Percentiles rank a stretch among this genome's conserved stretches.
Conservation (phyloP, 2,888 invertebrate genomes). For the Diploptera punctata region DNA sequence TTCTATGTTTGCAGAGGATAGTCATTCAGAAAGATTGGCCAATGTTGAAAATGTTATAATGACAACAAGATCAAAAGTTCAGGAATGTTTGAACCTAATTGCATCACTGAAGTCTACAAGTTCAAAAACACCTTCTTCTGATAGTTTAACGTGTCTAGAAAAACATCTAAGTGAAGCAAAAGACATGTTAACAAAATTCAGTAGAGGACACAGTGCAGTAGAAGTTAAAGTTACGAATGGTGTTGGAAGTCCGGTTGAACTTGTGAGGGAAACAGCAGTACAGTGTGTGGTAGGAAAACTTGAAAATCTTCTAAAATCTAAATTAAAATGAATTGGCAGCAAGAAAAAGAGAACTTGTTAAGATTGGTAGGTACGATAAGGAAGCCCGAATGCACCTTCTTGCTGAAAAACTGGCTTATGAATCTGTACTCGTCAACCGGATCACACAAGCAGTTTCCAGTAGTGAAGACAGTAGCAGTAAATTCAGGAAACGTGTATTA, state of each 20-base stretch:
- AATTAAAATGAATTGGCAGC: slow-evolving; percentile 72
- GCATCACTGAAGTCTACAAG: slow-evolving; percentile 65
- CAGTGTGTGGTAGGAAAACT: slow-evolving; percentile 53
- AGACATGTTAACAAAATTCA: slow-evolving; percentile 65
- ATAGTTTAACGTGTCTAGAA: slow-evolving; percentile 68
- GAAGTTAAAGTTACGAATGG: slow-evolving; percentile 9
- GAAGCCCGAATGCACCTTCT: slow-evolving; percentile 72
- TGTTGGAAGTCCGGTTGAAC: slow-evolving; percentile 9
- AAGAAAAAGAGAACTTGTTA: slow-evolving; percentile 68
- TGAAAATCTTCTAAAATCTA: slow-evolving; percentile 71
- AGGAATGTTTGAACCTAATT: slow-evolving; percentile 70
- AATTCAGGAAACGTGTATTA: slow-evolving; percentile 66
- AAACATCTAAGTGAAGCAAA: slow-evolving; percentile 68
- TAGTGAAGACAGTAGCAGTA: slow-evolving; percentile 62
- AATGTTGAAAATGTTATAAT: slow-evolving; percentile 67
- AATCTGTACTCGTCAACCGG: slow-evolving; percentile 73
- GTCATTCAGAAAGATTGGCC: slow-evolving; percentile 55
- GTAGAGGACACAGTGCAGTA: slow-evolving; percentile 62
- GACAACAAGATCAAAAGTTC: slow-evolving; percentile 70
- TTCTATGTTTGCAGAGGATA: slow-evolving; percentile 8
- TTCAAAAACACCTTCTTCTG: slow-evolving; percentile 44
- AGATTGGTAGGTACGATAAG: slow-evolving; percentile 71
- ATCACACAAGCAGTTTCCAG: slow-evolving; percentile 69
- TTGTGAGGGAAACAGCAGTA: slow-evolving; percentile 39
- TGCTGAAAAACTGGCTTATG: slow-evolving; percentile 82